phyloP scores from a whole-genome alignment of 2,888 invertebrate genomes.

The Idaea biselata region DNA sequence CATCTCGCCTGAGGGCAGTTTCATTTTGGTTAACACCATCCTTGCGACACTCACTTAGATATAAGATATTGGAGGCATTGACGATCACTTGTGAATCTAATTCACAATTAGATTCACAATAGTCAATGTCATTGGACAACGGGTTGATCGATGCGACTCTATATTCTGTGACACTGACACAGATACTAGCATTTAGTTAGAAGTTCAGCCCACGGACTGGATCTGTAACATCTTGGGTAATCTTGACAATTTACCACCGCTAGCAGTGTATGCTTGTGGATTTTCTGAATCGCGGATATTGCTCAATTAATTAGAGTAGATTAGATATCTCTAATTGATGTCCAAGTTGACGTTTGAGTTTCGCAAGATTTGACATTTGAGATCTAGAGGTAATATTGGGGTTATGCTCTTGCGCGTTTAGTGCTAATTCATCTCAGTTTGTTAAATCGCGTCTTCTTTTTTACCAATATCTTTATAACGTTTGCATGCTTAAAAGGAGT shows the following conservation, averaged over 20 bases:
- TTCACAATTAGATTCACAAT: conserved; percentile 30
- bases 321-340: not conserved
- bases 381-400: not conserved
- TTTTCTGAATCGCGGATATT: not conserved
- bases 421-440: not conserved
- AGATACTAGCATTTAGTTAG: not conserved
- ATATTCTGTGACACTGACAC: not conserved
- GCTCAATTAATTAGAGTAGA: not conserved
- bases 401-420: not conserved
- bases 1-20: not conserved
- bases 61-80: conserved; percentile 30
- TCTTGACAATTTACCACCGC: not conserved
- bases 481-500: not conserved
- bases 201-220: not conserved
- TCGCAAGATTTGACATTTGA: not conserved
- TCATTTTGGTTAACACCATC: not conserved
- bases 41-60: not conserved
- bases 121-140: not conserved
- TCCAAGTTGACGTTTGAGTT: not conserved
- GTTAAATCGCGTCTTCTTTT: not conserved
- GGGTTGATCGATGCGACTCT: not conserved
- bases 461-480: too few species aligned
- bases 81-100: conserved; percentile 45
- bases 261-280: not conserved
- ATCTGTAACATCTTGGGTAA: not conserved